phyloP scores from a whole-genome alignment of 2,888 invertebrate genomes.

The Synanthedon formicaeformis region DNA sequence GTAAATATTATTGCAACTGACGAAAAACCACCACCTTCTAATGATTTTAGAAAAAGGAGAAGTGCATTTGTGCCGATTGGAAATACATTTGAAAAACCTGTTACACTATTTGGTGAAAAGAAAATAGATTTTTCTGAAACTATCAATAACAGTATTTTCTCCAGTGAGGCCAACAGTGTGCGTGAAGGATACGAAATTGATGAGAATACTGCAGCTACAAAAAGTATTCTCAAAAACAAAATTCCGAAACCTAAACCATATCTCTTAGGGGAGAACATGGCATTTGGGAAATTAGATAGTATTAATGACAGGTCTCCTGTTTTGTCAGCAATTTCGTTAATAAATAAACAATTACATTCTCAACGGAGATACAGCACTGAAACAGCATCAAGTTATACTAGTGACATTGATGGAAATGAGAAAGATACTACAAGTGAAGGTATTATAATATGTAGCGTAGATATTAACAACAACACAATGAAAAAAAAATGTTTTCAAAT shows the following conservation, averaged over 20 bases:
- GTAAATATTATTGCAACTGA: conserved; percentile 90
- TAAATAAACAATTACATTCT: conserved; percentile 45
- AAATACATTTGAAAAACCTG: conserved; percentile 60
- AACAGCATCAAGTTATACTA: conserved; percentile 20
- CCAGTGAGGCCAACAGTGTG: conserved; percentile 21
- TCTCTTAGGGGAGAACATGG: conserved; percentile 77
- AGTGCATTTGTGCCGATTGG: conserved; percentile 61
- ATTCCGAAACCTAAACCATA: conserved; percentile 80
- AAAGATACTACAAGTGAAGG: conserved; percentile 41
- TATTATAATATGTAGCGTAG: conserved; percentile 7
- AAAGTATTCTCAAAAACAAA: conserved; percentile 81
- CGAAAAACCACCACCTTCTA: conserved; percentile 87
- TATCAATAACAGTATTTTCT: conserved; percentile 10
- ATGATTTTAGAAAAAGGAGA: conserved; percentile 80
- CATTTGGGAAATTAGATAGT: conserved; percentile 38
- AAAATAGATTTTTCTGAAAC: conserved; percentile 23
- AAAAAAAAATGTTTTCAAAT: too few species aligned
- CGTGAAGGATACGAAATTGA: conserved; percentile 44
- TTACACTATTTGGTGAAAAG: conserved; percentile 75
- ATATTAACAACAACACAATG: too few species aligned
- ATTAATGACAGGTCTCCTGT: conserved; percentile 16
- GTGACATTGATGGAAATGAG: conserved; percentile 18
- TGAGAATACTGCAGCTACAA: conserved; percentile 70
- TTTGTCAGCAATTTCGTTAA: conserved; percentile 42
- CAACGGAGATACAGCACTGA: conserved; percentile 29